Evolutionary conservation across 2,888 invertebrate genomes (phyloP).

Genomic region (Parnassius smintheus): DNA sequence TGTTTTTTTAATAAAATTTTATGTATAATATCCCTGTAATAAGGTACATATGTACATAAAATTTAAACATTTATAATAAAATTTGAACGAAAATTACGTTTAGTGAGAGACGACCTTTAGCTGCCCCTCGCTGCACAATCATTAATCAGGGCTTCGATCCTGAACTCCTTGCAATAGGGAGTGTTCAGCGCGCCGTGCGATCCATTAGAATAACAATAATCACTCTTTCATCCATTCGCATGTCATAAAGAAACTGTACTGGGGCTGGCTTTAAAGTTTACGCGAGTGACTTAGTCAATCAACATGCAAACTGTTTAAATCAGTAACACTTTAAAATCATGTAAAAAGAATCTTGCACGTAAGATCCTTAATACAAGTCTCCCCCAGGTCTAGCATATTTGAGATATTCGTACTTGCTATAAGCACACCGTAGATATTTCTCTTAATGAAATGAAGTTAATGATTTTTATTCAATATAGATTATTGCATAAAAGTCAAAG

Average conservation of each 20-base stretch:
- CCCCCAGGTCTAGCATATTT: no score
- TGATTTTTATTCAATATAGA: no score
- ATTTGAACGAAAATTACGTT: not conserved
- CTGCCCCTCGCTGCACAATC: constrained; percentile 72
- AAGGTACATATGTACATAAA: no score
- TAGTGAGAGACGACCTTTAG: constrained; percentile 45
- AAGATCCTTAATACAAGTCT: no score
- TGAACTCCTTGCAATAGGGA: constrained; percentile 77
- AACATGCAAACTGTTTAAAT: constrained; percentile 3
- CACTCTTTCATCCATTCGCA: constrained; percentile 66
- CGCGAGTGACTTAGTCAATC: constrained; percentile 34
- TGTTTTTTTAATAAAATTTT: no score
- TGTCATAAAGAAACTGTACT: constrained; percentile 47
- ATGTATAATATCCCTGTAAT: no score
- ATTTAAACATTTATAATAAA: no score
- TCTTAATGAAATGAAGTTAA: no score
- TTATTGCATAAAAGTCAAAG: no score
- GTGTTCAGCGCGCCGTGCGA: constrained; percentile 68
- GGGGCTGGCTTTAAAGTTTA: constrained; percentile 34
- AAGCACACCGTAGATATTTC: no score
- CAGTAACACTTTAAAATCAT: not conserved
- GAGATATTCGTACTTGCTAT: no score
- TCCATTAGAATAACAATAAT: constrained; percentile 80
- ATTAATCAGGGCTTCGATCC: constrained; percentile 79
- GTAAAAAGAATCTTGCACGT: no score